phyloP scores from a whole-genome alignment of 2,888 invertebrate species.

The Yponomeuta malinellus region DNA sequence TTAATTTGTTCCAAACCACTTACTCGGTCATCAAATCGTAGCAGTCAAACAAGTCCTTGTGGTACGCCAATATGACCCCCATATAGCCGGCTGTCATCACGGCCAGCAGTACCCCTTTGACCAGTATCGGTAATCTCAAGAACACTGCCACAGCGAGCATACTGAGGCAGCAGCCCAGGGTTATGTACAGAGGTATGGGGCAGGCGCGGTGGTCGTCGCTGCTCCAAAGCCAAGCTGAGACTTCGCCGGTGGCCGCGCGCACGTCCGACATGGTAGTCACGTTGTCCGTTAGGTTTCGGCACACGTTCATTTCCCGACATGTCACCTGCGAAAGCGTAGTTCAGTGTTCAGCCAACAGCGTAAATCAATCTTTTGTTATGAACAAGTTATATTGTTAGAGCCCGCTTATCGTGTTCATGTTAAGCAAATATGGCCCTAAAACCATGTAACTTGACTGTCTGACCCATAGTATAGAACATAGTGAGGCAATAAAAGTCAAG shows the following conservation, averaged over 20 bases:
- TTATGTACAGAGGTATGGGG: slow-evolving; percentile 90
- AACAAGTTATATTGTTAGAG: too few species aligned
- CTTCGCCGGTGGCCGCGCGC: slow-evolving; percentile 45
- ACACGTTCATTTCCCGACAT: slow-evolving; percentile 58
- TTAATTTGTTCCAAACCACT: slow-evolving; percentile 38
- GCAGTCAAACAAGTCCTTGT: slow-evolving; percentile 85
- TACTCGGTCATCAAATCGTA: slow-evolving; percentile 87
- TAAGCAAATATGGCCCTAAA: too few species aligned
- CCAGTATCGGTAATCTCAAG: slow-evolving; percentile 85
- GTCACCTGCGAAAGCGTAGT: slow-evolving; percentile 48
- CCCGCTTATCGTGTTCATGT: too few species aligned
- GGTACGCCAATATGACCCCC: slow-evolving; percentile 87
- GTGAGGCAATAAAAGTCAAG: too few species aligned
- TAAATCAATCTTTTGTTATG: too few species aligned
- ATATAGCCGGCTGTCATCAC: slow-evolving; percentile 88
- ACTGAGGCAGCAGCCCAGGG: slow-evolving; percentile 88
- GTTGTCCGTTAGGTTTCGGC: slow-evolving; percentile 60
- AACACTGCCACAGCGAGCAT: slow-evolving; percentile 91
- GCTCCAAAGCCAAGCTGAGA: slow-evolving; percentile 55
- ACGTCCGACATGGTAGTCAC: slow-evolving; percentile 71
- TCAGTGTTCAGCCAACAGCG: background rate
- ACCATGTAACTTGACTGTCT: too few species aligned
- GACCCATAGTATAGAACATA: too few species aligned
- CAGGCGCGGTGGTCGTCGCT: slow-evolving; percentile 84
- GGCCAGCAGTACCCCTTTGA: slow-evolving; percentile 85